Evolutionary conservation across 2,113 vertebrate genomes (phyloP).

Genomic region (Pterophyllum scalare): DNA sequence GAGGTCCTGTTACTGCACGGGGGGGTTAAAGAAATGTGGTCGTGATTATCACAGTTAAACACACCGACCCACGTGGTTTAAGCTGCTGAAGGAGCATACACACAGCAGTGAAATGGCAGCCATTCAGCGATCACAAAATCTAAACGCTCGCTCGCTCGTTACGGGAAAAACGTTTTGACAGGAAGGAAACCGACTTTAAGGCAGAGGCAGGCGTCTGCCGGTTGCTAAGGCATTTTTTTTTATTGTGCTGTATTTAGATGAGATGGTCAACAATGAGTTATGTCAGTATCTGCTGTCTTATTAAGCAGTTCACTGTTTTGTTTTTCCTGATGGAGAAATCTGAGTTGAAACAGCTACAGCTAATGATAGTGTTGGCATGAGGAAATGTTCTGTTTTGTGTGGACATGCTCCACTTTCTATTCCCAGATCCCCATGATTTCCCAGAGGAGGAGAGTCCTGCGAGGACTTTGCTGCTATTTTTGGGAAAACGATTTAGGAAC

Average conservation of each 20-base stretch:
- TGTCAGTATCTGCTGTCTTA: background rate
- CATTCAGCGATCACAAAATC: background rate
- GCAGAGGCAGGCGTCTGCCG: background rate
- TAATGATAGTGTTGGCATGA: slow-evolving; percentile 25
- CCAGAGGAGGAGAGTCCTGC: slow-evolving; percentile 35
- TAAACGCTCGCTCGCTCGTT: background rate
- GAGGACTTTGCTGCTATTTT: slow-evolving; percentile 44
- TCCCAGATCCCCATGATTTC: slow-evolving; percentile 30
- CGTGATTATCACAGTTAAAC: background rate
- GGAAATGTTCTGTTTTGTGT: slow-evolving; percentile 27
- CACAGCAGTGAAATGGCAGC: background rate
- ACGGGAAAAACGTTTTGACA: accelerated
- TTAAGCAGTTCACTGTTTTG: background rate
- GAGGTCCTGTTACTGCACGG: accelerated
- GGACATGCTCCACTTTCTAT: slow-evolving; percentile 40
- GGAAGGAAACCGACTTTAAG: accelerated
- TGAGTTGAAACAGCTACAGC: background rate
- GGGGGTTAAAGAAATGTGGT: background rate
- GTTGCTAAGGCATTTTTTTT: background rate
- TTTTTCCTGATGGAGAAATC: background rate
- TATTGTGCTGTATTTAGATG: background rate
- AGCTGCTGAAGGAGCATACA: background rate
- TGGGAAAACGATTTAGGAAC: slow-evolving; percentile 12
- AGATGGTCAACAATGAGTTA: accelerated
- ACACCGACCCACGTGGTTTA: background rate